These are phyloP conservation scores for Congeria kusceri DNA, from an alignment of 2,888 invertebrate species.

Conservation along the genomic window DNA sequence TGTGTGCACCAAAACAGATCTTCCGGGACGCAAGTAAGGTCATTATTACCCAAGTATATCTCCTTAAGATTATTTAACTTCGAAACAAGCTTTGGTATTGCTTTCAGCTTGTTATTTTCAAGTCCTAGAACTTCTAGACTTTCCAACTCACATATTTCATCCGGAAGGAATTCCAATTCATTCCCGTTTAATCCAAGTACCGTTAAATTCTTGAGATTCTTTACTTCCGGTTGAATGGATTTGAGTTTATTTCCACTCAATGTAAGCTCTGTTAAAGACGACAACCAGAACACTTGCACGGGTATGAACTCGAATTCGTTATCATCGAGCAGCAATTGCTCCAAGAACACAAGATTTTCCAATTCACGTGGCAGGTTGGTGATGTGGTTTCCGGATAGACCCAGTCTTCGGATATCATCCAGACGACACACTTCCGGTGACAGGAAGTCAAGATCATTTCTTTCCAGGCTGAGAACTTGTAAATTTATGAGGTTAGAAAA, in stretches of 20 bases:
- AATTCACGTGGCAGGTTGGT: slow-evolving; percentile 81
- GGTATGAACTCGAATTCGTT: slow-evolving; percentile 83
- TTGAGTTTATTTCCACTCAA: slow-evolving; percentile 79
- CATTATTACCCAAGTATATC: slow-evolving; percentile 79
- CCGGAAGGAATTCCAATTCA: slow-evolving; percentile 74
- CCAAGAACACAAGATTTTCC: slow-evolving; percentile 76
- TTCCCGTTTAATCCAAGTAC: slow-evolving; percentile 81
- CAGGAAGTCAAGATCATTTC: slow-evolving; percentile 79
- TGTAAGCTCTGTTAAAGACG: slow-evolving; percentile 77
- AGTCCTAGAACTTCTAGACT: slow-evolving; percentile 76
- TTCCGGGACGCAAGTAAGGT: slow-evolving; percentile 76
- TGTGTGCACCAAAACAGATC: slow-evolving; percentile 80
- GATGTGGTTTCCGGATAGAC: slow-evolving; percentile 81
- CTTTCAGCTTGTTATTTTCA: slow-evolving; percentile 77
- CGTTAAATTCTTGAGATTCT: slow-evolving; percentile 71
- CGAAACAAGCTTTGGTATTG: slow-evolving; percentile 77
- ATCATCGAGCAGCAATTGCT: slow-evolving; percentile 79
- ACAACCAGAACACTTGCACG: slow-evolving; percentile 80
- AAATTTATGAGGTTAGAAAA: slow-evolving; percentile 74
- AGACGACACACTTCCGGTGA: slow-evolving; percentile 79
- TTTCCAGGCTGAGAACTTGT: slow-evolving; percentile 77
- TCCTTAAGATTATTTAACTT: slow-evolving; percentile 79
- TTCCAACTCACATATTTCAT: slow-evolving; percentile 72
- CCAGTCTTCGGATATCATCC: slow-evolving; percentile 75
- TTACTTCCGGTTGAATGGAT: slow-evolving; percentile 76